Conservation (phyloP, 2,113 vertebrate genomes). For the Excalfactoria chinensis region DNA sequence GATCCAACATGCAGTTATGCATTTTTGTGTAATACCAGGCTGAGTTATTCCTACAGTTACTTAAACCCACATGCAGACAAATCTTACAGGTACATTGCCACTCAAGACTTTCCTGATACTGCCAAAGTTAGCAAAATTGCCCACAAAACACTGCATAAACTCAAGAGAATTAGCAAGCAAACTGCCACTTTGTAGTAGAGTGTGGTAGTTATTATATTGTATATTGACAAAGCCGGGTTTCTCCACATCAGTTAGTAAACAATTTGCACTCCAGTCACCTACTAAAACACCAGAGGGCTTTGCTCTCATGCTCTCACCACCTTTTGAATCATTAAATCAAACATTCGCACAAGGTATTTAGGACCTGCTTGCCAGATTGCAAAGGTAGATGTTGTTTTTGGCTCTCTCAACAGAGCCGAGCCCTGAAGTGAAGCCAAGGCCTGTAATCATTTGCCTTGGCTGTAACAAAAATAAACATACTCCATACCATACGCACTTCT, state of each 20-base stretch:
- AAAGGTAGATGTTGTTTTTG: slow-evolving; percentile 73
- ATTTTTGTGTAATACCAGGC: not conserved
- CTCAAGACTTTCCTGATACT: not conserved
- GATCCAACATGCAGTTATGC: not conserved
- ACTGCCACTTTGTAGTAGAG: not conserved
- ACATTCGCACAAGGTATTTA: slow-evolving; percentile 34
- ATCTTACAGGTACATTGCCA: not conserved
- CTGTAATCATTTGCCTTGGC: slow-evolving; percentile 56
- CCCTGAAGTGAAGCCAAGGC: slow-evolving; percentile 68
- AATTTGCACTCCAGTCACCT: not conserved
- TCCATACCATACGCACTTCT: slow-evolving; percentile 32
- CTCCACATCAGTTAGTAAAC: not conserved
- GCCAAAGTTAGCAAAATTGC: not conserved
- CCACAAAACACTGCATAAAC: not conserved
- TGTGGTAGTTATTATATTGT: not conserved
- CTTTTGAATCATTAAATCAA: slow-evolving; percentile 6
- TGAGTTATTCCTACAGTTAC: not conserved
- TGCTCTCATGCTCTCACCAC: not conserved
- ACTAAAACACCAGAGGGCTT: not conserved
- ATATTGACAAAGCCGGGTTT: not conserved
- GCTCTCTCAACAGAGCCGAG: slow-evolving; percentile 48
- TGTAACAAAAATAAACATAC: slow-evolving; percentile 72
- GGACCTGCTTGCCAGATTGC: slow-evolving; percentile 60
- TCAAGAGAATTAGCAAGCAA: not conserved
- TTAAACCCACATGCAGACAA: not conserved